Conservation (phyloP, 2,888 invertebrate genomes). For the Terebella lapidaria region DNA sequence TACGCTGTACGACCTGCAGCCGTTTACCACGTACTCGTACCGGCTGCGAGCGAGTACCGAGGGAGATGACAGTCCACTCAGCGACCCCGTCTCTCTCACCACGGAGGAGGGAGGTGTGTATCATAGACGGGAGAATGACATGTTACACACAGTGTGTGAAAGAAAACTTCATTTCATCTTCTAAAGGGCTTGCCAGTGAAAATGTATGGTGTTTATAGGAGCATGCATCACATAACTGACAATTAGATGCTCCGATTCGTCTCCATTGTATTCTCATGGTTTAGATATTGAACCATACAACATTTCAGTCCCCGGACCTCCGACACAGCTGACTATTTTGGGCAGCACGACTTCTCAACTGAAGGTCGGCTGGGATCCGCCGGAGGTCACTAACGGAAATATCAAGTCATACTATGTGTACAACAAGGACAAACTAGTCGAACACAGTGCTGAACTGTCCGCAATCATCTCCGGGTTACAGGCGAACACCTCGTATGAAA, state of each 20-base stretch:
- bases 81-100: conserved; percentile 33
- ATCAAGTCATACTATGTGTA: conserved; percentile 47
- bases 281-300: too few relatives aligned
- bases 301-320: conserved; percentile 40
- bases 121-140: too few relatives aligned
- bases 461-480: conserved; percentile 43
- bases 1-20: conserved; percentile 31
- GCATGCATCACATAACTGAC: too few relatives aligned
- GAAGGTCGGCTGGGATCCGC: conserved; percentile 51
- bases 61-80: conserved; percentile 45
- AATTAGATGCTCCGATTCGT: too few relatives aligned
- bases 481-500: conserved; percentile 42
- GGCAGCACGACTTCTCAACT: conserved; percentile 47
- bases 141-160: too few relatives aligned
- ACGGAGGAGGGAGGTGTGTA: conserved; percentile 44
- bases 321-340: conserved; percentile 38
- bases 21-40: conserved; percentile 38
- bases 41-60: conserved; percentile 41
- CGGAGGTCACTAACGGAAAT: conserved; percentile 36
- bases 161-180: too few relatives aligned
- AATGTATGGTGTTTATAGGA: too few relatives aligned
- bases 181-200: too few relatives aligned
- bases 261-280: too few relatives aligned
- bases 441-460: conserved; percentile 37
- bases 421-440: conserved; percentile 36